Evolutionary conservation across 2,113 vertebrate species (phyloP).

Genomic region (Dolichallabes microphthalmus): DNA sequence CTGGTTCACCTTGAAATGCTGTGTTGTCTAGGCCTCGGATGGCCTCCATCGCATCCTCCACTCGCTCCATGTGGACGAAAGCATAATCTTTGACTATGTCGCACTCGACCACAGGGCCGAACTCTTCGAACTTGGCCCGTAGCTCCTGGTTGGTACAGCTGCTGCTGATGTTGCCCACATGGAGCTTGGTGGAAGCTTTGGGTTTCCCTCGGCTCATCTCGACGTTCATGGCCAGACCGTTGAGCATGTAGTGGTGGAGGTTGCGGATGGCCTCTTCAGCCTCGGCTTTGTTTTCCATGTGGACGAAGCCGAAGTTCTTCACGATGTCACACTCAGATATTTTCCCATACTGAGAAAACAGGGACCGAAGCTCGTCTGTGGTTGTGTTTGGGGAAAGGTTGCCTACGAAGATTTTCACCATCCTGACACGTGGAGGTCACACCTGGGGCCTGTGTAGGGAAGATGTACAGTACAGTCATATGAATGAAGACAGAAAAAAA

Average conservation of each 20-base stretch:
- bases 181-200: slow-evolving; percentile 89
- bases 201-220: slow-evolving; percentile 90
- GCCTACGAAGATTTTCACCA: slow-evolving; percentile 98
- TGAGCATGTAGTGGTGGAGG: slow-evolving; percentile 92
- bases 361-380: slow-evolving; percentile 85
- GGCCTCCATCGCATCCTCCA: slow-evolving; percentile 93
- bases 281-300: slow-evolving; percentile 87
- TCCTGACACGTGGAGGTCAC: slow-evolving; percentile 58
- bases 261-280: slow-evolving; percentile 91
- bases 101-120: slow-evolving; percentile 87
- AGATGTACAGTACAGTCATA: not conserved
- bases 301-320: slow-evolving; percentile 96
- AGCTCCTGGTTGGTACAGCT: slow-evolving; percentile 90
- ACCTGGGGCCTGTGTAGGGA: not conserved
- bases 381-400: slow-evolving; percentile 90
- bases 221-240: slow-evolving; percentile 91
- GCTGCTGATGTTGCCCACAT: slow-evolving; percentile 87
- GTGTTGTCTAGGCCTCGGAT: slow-evolving; percentile 91
- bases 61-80: slow-evolving; percentile 95
- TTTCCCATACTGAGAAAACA: slow-evolving; percentile 94
- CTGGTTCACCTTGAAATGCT: slow-evolving; percentile 88
- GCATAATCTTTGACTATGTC: slow-evolving; percentile 98
- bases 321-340: slow-evolving; percentile 94
- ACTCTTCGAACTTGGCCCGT: slow-evolving; percentile 91
- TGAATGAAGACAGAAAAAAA: not conserved